Percentiles rank a stretch among this genome's conserved stretches.
Conservation (phyloP, 1,140 invertebrate genomes). For the Plodia interpunctella region DNA sequence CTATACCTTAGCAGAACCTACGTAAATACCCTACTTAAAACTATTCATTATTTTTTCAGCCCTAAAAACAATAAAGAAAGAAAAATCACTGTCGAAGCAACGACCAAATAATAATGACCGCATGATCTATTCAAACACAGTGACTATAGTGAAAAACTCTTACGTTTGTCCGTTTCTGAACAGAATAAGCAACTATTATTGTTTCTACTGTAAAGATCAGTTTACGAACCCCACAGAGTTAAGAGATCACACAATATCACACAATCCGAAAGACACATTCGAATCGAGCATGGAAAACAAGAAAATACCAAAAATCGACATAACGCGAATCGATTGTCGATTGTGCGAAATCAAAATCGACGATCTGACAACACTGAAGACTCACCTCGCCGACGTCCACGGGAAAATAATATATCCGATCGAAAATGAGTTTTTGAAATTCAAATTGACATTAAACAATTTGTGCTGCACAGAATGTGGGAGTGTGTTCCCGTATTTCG, state of each 20-base stretch:
- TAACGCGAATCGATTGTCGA: constrained; percentile 59
- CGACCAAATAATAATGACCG: constrained; percentile 36
- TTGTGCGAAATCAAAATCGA: constrained; percentile 55
- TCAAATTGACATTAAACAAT: constrained; percentile 33
- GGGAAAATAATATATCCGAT: constrained; percentile 27
- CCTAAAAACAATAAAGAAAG: constrained; percentile 19
- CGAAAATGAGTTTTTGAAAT: constrained; percentile 41
- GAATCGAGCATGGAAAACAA: constrained; percentile 52
- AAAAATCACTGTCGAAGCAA: constrained; percentile 19
- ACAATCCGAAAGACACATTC: constrained; percentile 50
- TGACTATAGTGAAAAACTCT: constrained; percentile 49
- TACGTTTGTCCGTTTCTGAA: constrained; percentile 61
- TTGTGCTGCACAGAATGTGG: constrained; percentile 41
- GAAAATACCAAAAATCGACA: constrained; percentile 65
- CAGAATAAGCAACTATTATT: constrained; percentile 58
- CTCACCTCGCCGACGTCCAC: constrained; percentile 44
- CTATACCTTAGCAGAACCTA: too few species aligned
- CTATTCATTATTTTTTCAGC: neutral
- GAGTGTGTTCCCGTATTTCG: constrained; percentile 47
- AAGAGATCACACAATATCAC: constrained; percentile 53
- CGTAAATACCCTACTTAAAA: neutral
- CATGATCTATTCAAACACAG: constrained; percentile 46
- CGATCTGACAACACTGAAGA: constrained; percentile 43
- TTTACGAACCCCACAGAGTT: constrained; percentile 55
- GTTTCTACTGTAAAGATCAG: constrained; percentile 59